Conservation (phyloP, 2,888 invertebrate genomes). For the Rhynchonema sp. region DNA sequence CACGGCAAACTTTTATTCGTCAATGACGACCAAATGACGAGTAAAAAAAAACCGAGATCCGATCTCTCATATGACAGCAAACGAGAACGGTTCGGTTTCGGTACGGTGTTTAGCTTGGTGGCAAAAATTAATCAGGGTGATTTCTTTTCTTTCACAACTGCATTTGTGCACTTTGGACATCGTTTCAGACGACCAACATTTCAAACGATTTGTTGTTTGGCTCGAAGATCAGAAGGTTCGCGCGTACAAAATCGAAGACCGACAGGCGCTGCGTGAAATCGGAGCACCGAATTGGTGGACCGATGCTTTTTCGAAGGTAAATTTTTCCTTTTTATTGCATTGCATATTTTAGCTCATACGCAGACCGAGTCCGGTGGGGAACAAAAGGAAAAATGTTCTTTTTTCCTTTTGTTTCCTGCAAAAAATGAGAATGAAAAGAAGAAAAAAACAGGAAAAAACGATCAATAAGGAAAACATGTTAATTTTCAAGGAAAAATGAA, state of each 20-base stretch:
- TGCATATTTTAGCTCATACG: not conserved
- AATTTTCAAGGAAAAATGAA: no score
- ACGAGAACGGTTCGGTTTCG: no score
- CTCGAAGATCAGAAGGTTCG: conserved; percentile 80
- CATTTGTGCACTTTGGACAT: not conserved
- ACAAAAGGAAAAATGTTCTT: no score
- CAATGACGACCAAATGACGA: not conserved
- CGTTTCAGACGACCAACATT: conserved; percentile 52
- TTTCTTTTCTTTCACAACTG: not conserved
- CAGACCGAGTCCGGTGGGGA: no score
- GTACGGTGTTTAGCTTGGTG: no score
- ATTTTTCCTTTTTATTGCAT: not conserved
- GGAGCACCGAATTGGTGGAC: conserved; percentile 46
- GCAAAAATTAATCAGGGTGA: not conserved
- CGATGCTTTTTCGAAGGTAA: conserved; percentile 40
- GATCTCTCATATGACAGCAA: not conserved
- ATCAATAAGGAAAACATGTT: no score
- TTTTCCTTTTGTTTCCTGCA: no score
- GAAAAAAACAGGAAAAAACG: no score
- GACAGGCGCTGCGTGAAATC: conserved; percentile 50
- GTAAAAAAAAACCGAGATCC: not conserved
- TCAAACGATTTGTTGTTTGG: conserved; percentile 64
- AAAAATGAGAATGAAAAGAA: no score
- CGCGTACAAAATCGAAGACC: conserved; percentile 60
- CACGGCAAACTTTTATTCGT: no score